Base-by-base conservation (phyloP, 2,888 invertebrate genomes). In the Phortica okadai region DNA sequence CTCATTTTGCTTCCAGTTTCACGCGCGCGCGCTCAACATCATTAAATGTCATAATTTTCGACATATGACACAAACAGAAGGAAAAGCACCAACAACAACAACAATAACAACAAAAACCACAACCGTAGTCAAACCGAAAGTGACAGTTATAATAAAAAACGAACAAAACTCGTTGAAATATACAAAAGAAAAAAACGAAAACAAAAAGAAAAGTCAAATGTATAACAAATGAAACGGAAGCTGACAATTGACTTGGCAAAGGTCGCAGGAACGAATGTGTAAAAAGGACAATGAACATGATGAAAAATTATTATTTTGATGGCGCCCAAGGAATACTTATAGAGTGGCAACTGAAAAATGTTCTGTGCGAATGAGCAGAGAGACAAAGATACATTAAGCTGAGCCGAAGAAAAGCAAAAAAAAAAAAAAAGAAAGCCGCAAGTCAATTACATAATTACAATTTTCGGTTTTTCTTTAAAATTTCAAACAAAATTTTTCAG, bases 11-110 rank as follows among this genome's bases (percentile, higher is more conserved):
- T 33, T 33, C 10, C 50, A 50, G 50, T 50, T 50, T 50, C 50
- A 50, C 50, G 50, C 10, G 50, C 50, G 50, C 8, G 14, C 50
- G 14, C 50, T 66, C 66, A 41, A 66, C 14, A 66, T 59, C 70
- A 56, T 77, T 74, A 82, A 84, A 84, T 86, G 87, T 82, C 84
- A 86, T 86, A 84, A 84, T 85, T 80, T 80, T 76, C 82, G 84
- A 85, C 84, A 86, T 80, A 81, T 83, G 84, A 78, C 83, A 78
- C 74, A 76, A 73, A 75, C 69, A 75, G 42, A 62, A 62, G 25
- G 11, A 62, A 11, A 7, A 62, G 16, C 25, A 2, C 11, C 21
- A 62, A 62, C 62, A 62, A 11, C 62, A 62, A 21, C 62, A 62
- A 25, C 69, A 45, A 64, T 10, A 21, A 25, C 14, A 64, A 64